These are phyloP conservation scores for Clistopyga incitator DNA, from an alignment of 2,888 invertebrate genomes.

Conservation along the genomic window DNA sequence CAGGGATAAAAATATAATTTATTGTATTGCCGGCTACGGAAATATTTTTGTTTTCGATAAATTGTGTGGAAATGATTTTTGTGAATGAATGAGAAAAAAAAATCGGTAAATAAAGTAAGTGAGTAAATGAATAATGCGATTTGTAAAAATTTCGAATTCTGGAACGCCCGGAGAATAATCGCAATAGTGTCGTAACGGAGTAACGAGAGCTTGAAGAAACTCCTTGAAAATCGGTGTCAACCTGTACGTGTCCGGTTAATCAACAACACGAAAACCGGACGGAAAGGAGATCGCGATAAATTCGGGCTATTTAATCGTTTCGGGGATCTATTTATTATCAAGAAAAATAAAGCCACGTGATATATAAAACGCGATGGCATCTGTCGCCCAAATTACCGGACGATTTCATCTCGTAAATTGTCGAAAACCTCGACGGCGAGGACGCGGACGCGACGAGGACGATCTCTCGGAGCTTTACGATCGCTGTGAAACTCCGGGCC, in stretches of 20 bases:
- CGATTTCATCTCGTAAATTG: conserved; percentile 64
- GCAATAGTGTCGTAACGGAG: not conserved
- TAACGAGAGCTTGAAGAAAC: not conserved
- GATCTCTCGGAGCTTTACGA: conserved; percentile 62
- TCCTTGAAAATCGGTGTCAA: conserved; percentile 14
- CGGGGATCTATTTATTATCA: conserved; percentile 54
- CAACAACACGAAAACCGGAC: conserved; percentile 1
- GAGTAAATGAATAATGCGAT: no score
- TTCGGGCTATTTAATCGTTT: conserved; percentile 56
- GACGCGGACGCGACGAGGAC: conserved; percentile 51
- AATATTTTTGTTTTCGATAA: no score
- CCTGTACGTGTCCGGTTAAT: not conserved
- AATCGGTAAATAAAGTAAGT: not conserved
- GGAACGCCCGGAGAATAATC: not conserved
- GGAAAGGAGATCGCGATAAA: conserved; percentile 56
- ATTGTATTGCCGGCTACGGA: no score
- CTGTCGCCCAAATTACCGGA: conserved; percentile 53
- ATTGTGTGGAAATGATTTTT: no score
- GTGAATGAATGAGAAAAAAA: no score
- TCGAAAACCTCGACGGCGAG: conserved; percentile 45
- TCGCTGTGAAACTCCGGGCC: conserved; percentile 55
- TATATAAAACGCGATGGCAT: conserved; percentile 12
- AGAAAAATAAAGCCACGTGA: conserved; percentile 25
- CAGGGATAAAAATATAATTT: no score
- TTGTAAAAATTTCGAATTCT: not conserved